phyloP scores from a whole-genome alignment of 2,888 invertebrate species.

The Plagodis dolabraria region DNA sequence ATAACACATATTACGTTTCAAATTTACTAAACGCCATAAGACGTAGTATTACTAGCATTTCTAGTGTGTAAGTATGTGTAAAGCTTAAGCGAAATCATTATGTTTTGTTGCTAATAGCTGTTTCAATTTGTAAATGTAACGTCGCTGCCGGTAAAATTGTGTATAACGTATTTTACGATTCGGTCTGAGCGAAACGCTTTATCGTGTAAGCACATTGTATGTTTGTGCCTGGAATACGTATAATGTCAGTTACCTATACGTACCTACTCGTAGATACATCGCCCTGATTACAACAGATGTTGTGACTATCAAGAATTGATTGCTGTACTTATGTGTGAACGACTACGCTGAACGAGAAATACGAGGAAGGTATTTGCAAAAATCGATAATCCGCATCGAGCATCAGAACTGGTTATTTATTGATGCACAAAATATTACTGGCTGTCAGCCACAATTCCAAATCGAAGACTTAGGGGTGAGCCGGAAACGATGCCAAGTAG shows the following conservation, averaged over 20 bases:
- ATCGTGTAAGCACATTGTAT: slow-evolving; percentile 37
- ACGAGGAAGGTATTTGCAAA: slow-evolving; percentile 11
- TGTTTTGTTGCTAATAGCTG: not conserved
- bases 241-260: slow-evolving; percentile 34
- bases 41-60: no score
- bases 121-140: slow-evolving; percentile 8
- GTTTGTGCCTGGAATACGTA: slow-evolving; percentile 36
- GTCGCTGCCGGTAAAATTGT: slow-evolving; percentile 13
- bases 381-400: slow-evolving; percentile 51
- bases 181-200: slow-evolving; percentile 39
- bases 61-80: no score
- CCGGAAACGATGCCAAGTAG: slow-evolving; percentile 71
- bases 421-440: slow-evolving; percentile 65
- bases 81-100: no score
- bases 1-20: no score
- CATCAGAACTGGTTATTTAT: slow-evolving; percentile 41
- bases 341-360: slow-evolving; percentile 18
- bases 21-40: no score
- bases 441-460: slow-evolving; percentile 64
- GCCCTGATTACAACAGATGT: slow-evolving; percentile 44
- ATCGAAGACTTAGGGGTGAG: slow-evolving; percentile 55
- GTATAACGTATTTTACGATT: slow-evolving; percentile 35
- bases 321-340: slow-evolving; percentile 23
- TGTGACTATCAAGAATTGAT: slow-evolving; percentile 33
- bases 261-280: slow-evolving; percentile 24